Conservation (phyloP, 1,140 invertebrate species). For the Limonius californicus region DNA sequence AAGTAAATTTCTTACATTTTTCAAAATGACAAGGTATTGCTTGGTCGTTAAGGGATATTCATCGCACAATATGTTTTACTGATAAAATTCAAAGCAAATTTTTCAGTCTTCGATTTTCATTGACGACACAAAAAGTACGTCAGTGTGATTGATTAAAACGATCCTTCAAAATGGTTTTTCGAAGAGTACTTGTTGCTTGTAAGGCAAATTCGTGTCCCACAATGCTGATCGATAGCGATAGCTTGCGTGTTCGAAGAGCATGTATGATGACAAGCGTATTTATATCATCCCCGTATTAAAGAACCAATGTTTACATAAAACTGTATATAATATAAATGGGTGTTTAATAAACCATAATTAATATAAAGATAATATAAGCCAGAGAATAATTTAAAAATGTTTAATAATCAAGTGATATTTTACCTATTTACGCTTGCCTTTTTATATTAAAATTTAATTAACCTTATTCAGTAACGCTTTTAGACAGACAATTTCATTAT, state of each 20-base stretch:
- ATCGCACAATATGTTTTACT: too few species aligned
- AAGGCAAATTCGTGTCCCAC: neutral
- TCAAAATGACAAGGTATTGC: too few species aligned
- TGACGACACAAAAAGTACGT: too few species aligned
- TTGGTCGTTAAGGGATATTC: too few species aligned
- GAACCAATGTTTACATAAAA: constrained; percentile 3
- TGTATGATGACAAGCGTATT: neutral
- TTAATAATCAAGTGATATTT: constrained; percentile 9
- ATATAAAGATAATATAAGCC: neutral
- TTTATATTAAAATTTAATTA: constrained; percentile 1
- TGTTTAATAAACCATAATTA: neutral
- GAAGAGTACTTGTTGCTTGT: constrained; percentile 7
- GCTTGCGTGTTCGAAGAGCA: neutral
- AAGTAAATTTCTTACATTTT: neutral
- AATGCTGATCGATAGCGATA: neutral
- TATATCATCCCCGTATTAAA: constrained; percentile 5
- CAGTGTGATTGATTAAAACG: too few species aligned
- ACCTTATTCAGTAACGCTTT: constrained; percentile 5
- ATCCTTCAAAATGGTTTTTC: neutral
- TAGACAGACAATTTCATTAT: neutral
- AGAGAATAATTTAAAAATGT: neutral
- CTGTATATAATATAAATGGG: constrained; percentile 4
- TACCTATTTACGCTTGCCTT: constrained; percentile 1
- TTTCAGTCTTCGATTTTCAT: too few species aligned
- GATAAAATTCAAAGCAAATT: too few species aligned